Percentiles rank a stretch among this genome's conserved stretches.
Evolutionary conservation across 2,113 vertebrate species (phyloP).

Genomic region (Aptenodytes patagonicus): DNA sequence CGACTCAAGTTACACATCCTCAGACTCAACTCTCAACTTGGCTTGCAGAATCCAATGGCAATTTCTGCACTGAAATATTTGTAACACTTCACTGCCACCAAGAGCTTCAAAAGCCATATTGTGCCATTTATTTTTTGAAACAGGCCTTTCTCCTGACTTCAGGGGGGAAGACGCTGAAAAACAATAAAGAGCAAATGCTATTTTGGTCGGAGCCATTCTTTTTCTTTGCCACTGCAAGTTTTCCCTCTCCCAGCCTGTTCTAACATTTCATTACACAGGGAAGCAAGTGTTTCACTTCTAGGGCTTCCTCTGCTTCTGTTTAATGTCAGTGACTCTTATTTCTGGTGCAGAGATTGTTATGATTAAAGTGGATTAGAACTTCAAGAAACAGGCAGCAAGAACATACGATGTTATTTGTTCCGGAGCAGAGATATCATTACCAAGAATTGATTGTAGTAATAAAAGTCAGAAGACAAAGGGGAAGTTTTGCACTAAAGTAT

Average conservation of each 20-base stretch:
- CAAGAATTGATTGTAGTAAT: background rate
- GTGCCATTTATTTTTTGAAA: background rate
- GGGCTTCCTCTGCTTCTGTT: background rate
- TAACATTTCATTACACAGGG: background rate
- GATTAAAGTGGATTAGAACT: background rate
- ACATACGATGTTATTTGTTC: background rate
- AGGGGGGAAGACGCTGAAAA: background rate
- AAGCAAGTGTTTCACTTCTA: background rate
- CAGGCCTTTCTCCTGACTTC: background rate
- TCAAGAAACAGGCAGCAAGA: background rate
- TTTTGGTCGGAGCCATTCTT: background rate
- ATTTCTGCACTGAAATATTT: slow-evolving; percentile 2
- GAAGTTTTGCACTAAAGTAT: background rate
- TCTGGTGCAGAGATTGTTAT: background rate
- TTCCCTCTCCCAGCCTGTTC: background rate
- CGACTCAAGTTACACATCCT: background rate
- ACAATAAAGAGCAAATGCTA: background rate
- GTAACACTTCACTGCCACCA: slow-evolving; percentile 68
- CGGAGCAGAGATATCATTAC: background rate
- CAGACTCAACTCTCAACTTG: background rate
- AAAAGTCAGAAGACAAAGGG: background rate
- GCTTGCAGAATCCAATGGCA: fast-evolving
- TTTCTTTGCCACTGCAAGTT: background rate
- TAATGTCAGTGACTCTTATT: background rate
- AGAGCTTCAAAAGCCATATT: slow-evolving; percentile 36